Conservation (phyloP, 2,113 vertebrate genomes). For the Megaceryle torquata region DNA sequence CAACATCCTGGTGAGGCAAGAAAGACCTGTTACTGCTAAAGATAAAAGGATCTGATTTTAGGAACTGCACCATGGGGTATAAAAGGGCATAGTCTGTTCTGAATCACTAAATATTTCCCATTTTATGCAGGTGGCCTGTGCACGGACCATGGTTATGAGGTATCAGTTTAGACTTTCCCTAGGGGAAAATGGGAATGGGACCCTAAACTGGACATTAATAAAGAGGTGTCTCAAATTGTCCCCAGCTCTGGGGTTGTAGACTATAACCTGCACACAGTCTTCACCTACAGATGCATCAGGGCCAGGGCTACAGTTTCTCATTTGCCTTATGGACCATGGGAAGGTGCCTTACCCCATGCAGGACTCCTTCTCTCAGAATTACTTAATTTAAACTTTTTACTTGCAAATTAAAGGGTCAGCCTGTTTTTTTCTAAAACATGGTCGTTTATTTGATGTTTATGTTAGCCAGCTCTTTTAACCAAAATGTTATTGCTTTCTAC, state of each 20-base stretch:
- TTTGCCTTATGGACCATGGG: not conserved
- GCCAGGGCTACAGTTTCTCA: not conserved
- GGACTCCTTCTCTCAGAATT: not conserved
- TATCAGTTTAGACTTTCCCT: not conserved
- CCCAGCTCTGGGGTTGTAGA: not conserved
- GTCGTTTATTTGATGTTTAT: not conserved
- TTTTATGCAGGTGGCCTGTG: not conserved
- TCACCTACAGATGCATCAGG: not conserved
- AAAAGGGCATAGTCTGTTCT: not conserved
- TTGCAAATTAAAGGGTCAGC: not conserved
- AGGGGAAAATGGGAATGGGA: not conserved
- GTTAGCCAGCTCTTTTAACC: not conserved
- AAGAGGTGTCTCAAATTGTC: not conserved
- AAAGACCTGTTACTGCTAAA: not conserved
- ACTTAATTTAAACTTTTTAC: not conserved
- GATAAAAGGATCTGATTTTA: not conserved
- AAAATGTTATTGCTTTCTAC: not conserved
- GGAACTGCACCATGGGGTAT: not conserved
- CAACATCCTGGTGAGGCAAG: not conserved
- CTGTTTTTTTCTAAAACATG: not conserved
- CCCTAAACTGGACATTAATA: not conserved
- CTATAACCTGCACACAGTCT: not conserved
- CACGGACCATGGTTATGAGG: not conserved
- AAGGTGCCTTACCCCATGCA: not conserved
- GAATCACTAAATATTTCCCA: not conserved